These are phyloP conservation scores for Bombus affinis DNA, from an alignment of 1,140 invertebrate species.

Conservation along the genomic window DNA sequence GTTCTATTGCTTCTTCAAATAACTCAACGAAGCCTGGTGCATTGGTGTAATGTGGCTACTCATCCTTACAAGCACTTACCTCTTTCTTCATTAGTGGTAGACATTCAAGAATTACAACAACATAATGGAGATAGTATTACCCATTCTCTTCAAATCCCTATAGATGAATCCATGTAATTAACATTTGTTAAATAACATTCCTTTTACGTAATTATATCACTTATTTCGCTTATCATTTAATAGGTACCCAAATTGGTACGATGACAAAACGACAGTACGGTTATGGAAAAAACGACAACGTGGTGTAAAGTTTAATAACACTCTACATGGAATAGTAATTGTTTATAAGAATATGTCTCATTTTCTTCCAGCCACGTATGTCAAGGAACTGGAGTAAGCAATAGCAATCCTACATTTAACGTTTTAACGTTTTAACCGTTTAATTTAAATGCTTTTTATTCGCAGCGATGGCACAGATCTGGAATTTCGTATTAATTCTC, in stretches of 20 bases:
- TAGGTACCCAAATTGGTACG: constrained; percentile 82
- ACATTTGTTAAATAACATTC: neutral
- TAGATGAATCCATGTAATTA: constrained; percentile 74
- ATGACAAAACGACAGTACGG: constrained; percentile 77
- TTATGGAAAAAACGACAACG: constrained; percentile 70
- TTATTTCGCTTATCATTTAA: neutral
- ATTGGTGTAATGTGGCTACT: constrained; percentile 69
- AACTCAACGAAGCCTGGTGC: constrained; percentile 69
- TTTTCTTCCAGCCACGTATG: constrained; percentile 82
- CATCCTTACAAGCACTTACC: constrained; percentile 64
- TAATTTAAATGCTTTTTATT: neutral
- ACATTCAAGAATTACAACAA: constrained; percentile 72
- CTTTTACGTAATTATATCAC: neutral
- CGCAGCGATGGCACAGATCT: constrained; percentile 86
- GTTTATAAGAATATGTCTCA: constrained; percentile 83
- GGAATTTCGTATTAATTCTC: constrained; percentile 86
- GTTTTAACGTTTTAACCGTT: neutral
- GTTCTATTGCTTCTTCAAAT: constrained; percentile 75
- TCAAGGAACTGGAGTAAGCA: constrained; percentile 83
- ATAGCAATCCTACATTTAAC: neutral
- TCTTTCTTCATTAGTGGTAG: constrained; percentile 71
- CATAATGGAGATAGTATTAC: constrained; percentile 66
- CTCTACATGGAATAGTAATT: constrained; percentile 77
- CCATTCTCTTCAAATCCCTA: constrained; percentile 74
- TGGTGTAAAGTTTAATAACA: constrained; percentile 64